A percentile compares a stretch with the other conserved stretches of the same genome.
Evolutionary conservation across 35 echinoderm and acorn worm genomes (phyloP).

Genomic region (Amphiura filiformis): DNA sequence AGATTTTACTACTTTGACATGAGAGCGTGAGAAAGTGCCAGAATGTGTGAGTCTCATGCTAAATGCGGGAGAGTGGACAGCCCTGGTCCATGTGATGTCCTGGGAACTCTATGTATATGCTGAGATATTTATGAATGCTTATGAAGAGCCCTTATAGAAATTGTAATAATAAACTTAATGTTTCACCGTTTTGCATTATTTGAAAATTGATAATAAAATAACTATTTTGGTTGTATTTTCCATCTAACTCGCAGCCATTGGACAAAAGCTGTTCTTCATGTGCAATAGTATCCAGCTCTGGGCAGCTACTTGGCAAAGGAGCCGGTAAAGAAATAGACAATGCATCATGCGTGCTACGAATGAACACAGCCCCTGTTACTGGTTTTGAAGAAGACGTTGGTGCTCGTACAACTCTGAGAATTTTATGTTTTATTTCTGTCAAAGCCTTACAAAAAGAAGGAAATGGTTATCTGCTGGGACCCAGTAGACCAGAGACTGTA

Average conservation of each 20-base stretch:
- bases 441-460: not conserved
- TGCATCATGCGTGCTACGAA: slow-evolving; percentile 54
- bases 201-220: too few species aligned
- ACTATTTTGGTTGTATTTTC: too few species aligned
- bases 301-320: slow-evolving; percentile 53
- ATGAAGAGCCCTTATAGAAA: too few species aligned
- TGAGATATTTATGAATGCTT: too few species aligned
- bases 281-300: slow-evolving; percentile 92
- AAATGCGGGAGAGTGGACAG: too few species aligned
- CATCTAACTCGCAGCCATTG: slow-evolving; percentile 28
- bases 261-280: slow-evolving; percentile 31
- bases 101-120: too few species aligned
- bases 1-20: too few species aligned
- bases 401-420: slow-evolving; percentile 35
- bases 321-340: slow-evolving; percentile 57
- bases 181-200: too few species aligned
- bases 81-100: too few species aligned
- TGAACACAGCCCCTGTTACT: slow-evolving; percentile 66
- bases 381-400: slow-evolving; percentile 66
- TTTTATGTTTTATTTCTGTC: slow-evolving; percentile 36
- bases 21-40: too few species aligned
- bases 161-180: too few species aligned
- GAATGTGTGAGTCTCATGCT: too few species aligned
- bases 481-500: not conserved
- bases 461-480: not conserved